Conservation (phyloP, 2,113 vertebrate species). For the Empidonax alnorum region DNA sequence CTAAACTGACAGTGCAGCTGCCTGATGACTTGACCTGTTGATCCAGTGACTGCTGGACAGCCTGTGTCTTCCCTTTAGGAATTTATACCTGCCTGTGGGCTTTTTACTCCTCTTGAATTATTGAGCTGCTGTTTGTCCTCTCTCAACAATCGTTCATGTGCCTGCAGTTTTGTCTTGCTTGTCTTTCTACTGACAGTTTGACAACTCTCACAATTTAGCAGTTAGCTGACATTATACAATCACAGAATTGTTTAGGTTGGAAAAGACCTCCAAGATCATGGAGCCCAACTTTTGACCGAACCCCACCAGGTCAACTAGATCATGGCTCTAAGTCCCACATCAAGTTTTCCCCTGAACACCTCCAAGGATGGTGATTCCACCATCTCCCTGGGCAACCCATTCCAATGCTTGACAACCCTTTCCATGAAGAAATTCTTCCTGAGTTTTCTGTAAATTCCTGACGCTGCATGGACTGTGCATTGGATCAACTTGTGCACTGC, state of each 20-base stretch:
- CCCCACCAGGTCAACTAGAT: background rate
- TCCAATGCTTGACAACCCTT: background rate
- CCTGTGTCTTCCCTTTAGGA: background rate
- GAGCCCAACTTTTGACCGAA: background rate
- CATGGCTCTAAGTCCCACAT: background rate
- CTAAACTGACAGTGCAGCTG: background rate
- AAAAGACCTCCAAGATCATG: background rate
- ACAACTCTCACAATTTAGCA: background rate
- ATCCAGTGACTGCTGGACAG: background rate
- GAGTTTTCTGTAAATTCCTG: background rate
- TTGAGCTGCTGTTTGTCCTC: background rate
- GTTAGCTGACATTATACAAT: background rate
- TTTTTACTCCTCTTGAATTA: background rate
- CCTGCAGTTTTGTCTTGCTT: background rate
- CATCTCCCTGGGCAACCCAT: background rate
- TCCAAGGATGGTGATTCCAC: background rate
- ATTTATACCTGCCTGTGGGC: background rate
- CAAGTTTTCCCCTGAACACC: background rate
- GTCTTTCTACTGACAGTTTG: background rate
- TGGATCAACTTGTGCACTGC: fast-evolving
- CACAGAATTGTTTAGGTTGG: no score
- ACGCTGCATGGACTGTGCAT: background rate
- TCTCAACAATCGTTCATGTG: background rate
- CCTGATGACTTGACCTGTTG: background rate
- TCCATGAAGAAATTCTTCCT: background rate